Conservation (phyloP, 1,140 invertebrate genomes). For the Drosophila oshimai region DNA sequence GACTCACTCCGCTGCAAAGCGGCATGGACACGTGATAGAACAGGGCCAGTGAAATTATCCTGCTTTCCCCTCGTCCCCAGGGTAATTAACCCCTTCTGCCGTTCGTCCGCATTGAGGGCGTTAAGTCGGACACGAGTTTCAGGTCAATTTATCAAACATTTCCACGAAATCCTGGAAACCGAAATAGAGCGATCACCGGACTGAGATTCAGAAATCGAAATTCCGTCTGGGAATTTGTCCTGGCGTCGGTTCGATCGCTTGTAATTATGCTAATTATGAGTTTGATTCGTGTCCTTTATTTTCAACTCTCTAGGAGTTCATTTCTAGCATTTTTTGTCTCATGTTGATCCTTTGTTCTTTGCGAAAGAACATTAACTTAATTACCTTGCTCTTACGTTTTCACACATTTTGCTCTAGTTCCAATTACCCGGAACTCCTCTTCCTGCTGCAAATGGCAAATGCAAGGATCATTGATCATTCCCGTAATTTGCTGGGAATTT, state of each 20-base stretch:
- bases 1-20: conserved; percentile 57
- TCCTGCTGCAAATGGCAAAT: conserved; percentile 50
- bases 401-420: conserved; percentile 69
- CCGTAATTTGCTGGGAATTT: conserved; percentile 45
- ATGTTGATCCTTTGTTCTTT: conserved; percentile 14
- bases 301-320: background rate
- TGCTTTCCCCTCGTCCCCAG: conserved; percentile 9
- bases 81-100: conserved; percentile 69
- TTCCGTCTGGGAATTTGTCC: conserved; percentile 26
- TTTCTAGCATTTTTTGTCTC: background rate
- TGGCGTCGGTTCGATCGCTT: conserved; percentile 29
- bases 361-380: conserved; percentile 36
- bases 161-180: conserved; percentile 57
- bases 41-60: conserved; percentile 18
- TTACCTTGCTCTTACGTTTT: conserved; percentile 49
- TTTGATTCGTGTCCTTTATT: conserved; percentile 7
- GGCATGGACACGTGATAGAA: conserved; percentile 60
- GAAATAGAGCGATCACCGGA: conserved; percentile 63
- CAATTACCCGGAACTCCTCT: conserved; percentile 57
- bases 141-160: conserved; percentile 77
- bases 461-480: conserved; percentile 55
- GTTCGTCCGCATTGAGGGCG: conserved; percentile 45
- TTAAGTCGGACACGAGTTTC: conserved; percentile 76
- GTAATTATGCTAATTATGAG: conserved; percentile 69
- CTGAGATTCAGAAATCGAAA: conserved; percentile 9